Conservation (phyloP, 2,888 invertebrate genomes). For the Nebria brevicollis region DNA sequence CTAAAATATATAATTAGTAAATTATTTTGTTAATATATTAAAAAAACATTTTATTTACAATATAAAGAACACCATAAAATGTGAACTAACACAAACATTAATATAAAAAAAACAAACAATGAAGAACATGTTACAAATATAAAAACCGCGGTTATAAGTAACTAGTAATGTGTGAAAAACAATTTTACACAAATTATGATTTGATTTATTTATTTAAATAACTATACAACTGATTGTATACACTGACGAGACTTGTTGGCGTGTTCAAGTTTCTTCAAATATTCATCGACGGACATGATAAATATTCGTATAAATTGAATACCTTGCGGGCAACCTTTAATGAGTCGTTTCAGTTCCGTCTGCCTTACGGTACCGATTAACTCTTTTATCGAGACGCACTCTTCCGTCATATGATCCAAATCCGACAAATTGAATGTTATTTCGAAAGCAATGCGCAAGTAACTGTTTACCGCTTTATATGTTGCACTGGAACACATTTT, state of each 20-base stretch:
- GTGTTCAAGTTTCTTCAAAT: slow-evolving; percentile 31
- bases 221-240: neutral
- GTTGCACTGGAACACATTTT: slow-evolving; percentile 34
- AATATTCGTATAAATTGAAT: slow-evolving; percentile 44
- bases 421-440: slow-evolving; percentile 47
- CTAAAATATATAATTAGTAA: too few relatives aligned
- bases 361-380: slow-evolving; percentile 41
- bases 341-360: slow-evolving; percentile 37
- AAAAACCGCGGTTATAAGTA: neutral
- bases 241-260: neutral
- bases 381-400: slow-evolving; percentile 33
- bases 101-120: neutral
- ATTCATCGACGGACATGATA: slow-evolving; percentile 36
- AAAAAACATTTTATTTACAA: slow-evolving; percentile 11
- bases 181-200: too few relatives aligned
- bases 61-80: slow-evolving; percentile 27
- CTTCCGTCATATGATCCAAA: slow-evolving; percentile 45
- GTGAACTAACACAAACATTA: neutral
- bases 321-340: slow-evolving; percentile 43
- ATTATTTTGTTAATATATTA: neutral
- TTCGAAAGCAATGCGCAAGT: slow-evolving; percentile 28
- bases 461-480: slow-evolving; percentile 29
- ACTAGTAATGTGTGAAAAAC: neutral
- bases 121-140: neutral
- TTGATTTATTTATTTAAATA: neutral